Percentiles rank a stretch among this genome's conserved stretches.
These are phyloP conservation scores for Hexactinellida sp. DNA, from an alignment of 37 sponge, comb jelly and placozoan genomes.

Conservation along the genomic window DNA sequence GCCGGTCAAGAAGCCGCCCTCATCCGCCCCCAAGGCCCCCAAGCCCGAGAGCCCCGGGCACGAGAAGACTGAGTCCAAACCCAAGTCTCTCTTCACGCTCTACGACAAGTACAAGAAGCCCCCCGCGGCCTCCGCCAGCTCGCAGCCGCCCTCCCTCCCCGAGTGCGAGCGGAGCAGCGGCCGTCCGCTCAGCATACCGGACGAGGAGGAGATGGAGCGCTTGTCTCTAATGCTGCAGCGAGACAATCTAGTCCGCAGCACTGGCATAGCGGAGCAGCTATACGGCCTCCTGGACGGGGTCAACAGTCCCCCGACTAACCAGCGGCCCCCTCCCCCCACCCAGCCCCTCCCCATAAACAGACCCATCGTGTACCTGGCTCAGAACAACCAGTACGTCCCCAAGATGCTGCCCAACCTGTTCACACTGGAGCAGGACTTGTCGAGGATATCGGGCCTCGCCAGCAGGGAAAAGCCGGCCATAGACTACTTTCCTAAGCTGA, in stretches of 20 bases:
- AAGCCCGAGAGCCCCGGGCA: background rate
- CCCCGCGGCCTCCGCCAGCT: background rate
- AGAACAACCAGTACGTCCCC: background rate
- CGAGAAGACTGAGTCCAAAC: background rate
- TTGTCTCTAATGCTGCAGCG: slow-evolving; percentile 64
- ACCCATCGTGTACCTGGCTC: background rate
- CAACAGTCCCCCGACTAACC: background rate
- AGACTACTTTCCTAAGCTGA: background rate
- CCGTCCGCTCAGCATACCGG: slow-evolving; percentile 31
- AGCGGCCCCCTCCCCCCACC: background rate
- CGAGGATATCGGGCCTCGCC: background rate
- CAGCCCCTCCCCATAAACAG: background rate
- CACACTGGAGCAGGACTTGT: background rate
- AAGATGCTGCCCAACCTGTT: background rate
- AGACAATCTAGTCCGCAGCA: slow-evolving; percentile 60
- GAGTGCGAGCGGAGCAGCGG: background rate
- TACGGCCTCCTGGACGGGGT: slow-evolving; percentile 27
- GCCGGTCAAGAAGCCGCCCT: background rate
- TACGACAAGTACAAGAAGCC: slow-evolving; percentile 9
- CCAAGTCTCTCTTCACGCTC: background rate
- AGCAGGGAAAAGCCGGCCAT: background rate
- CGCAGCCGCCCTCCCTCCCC: background rate
- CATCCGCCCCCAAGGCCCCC: background rate
- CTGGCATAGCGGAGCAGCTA: slow-evolving; percentile 63
- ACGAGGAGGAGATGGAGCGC: slow-evolving; percentile 71